Evolutionary conservation across 2,113 vertebrate genomes (phyloP).

Genomic region (Campylomormyrus tamandua): DNA sequence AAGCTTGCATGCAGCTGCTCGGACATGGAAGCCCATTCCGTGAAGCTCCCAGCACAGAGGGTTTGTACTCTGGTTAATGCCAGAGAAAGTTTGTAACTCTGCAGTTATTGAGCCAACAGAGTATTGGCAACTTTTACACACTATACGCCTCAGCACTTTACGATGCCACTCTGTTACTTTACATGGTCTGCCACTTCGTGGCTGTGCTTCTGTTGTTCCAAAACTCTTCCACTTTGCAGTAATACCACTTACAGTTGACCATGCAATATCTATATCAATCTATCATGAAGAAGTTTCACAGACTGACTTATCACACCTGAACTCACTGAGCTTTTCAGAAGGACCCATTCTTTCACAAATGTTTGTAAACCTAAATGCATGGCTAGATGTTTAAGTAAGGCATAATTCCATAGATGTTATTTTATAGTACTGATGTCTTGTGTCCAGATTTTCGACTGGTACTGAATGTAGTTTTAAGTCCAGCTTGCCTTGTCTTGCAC

Average conservation of each 20-base stretch:
- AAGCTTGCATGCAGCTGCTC: not conserved
- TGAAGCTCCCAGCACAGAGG: not conserved
- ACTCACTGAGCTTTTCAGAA: not conserved
- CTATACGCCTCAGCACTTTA: not conserved
- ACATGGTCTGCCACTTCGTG: not conserved
- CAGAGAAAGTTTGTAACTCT: not conserved
- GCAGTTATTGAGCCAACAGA: not conserved
- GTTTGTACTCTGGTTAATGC: not conserved
- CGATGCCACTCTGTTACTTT: not conserved
- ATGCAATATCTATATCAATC: not conserved
- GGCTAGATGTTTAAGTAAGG: not conserved
- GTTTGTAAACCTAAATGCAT: not conserved
- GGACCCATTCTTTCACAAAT: not conserved
- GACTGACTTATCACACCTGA: not conserved
- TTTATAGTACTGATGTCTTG: not conserved
- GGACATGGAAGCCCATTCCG: not conserved
- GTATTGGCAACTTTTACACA: not conserved
- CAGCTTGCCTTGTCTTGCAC: not conserved
- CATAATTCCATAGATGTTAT: not conserved
- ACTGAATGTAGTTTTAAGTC: not conserved
- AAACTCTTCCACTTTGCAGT: not conserved
- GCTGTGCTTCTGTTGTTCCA: not conserved
- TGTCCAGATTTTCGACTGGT: not conserved
- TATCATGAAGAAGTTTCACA: not conserved
- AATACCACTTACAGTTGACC: not conserved